phyloP scores from a whole-genome alignment of 2,888 invertebrate genomes.

The Hypercompe scribonia region DNA sequence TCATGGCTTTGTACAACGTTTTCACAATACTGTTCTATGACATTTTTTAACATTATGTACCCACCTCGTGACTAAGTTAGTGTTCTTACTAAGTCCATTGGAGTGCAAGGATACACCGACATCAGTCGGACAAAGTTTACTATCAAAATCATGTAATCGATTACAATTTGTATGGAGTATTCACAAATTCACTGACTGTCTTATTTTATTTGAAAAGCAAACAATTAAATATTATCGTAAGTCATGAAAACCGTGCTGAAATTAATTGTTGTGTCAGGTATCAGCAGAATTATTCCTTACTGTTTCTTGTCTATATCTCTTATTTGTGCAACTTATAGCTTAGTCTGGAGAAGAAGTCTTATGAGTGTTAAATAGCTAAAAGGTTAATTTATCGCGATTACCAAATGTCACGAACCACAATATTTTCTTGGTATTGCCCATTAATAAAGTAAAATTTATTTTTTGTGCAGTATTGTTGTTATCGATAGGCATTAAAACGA shows the following conservation, averaged over 20 bases:
- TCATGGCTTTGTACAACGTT: slow-evolving; percentile 31
- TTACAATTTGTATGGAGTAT: neutral
- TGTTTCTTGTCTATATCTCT: neutral
- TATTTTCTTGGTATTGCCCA: neutral
- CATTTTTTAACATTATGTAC: neutral
- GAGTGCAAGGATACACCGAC: slow-evolving; percentile 16
- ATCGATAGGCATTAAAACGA: neutral
- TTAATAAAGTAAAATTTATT: neutral
- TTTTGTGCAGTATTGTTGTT: neutral
- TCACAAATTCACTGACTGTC: neutral
- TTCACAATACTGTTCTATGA: neutral
- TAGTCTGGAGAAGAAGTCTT: neutral
- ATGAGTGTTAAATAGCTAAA: too few relatives aligned
- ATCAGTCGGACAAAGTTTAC: slow-evolving; percentile 21
- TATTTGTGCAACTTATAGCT: neutral
- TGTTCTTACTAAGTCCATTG: neutral
- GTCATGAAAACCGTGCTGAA: neutral
- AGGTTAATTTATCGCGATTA: too few relatives aligned
- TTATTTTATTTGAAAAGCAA: neutral
- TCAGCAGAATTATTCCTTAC: neutral
- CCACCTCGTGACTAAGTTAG: neutral
- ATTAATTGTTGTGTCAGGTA: neutral
- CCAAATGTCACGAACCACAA: neutral
- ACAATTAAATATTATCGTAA: neutral
- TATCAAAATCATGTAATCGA: neutral